Base-by-base conservation (phyloP, 30 jellyfish, hydroid and myxozoan genomes). In the Pseudorhiza aurosa region DNA sequence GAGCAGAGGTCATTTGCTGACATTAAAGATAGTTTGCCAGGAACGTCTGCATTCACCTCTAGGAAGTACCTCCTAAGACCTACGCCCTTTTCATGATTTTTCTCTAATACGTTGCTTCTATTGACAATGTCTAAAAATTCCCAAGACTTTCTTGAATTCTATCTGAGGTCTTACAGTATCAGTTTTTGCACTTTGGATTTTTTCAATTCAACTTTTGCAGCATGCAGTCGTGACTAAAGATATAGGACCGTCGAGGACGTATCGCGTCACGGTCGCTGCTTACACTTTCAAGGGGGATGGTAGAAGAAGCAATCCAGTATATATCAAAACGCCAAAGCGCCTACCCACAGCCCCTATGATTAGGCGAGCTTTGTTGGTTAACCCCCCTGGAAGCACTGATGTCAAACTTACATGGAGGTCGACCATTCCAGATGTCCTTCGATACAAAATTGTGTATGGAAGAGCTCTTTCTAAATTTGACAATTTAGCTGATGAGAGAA, bases 281-380 rank as follows among this genome's bases (percentile, higher is more conserved):
- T 87, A 77, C 86, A 94, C 95, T 0, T 43, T 73, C 19, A 70
- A 79, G 37, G 99, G 99, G 12, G 96, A 82, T n/a, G 99, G 99
- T 4, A 42, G 87, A 5, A 69, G 93, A 43, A 81, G 96, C 62
- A 28, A 26, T 2, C 62, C 74, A 2, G 60, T 82, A 35, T 87
- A 68, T 51, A 81, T 87, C 15, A 81, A 70, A 65, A 94, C 99
- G 5, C 99, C 99, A 15, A 85, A 84, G 40, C 90, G 87, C 19
- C 74, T 75, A 31, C 97, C 97, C 14, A 84, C 96, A 39, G 83
- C 99, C 1, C 99, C 99, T 0, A 44, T 42, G 65, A 78, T 78
- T 26, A 75, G 90, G 24, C 77, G 94, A 29, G 86, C 94, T 11
- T 45, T 47, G 9, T 26, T 59, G 15, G 55, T 44, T 15, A 88